Base-by-base conservation (phyloP, 2,113 vertebrate genomes). In the Danionella cerebrum region DNA sequence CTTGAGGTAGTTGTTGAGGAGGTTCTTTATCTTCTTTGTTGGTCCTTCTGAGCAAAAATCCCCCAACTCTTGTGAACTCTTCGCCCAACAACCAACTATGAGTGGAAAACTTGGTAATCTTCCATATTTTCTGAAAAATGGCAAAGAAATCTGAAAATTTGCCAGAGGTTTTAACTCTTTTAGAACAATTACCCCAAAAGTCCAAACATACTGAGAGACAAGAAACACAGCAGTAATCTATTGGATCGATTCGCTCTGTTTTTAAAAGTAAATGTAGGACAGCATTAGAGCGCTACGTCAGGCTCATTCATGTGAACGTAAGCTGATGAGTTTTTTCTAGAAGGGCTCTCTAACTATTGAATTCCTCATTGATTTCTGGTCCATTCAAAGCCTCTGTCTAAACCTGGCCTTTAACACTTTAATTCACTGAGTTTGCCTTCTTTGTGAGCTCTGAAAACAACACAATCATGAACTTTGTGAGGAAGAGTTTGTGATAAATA, bases 261-360 rank as follows among this genome's bases (percentile, higher is more conserved):
- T 18, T 48, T 48, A 18, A 63, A 21, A 48, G 42, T 48, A 47
- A 64, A 48, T 50, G 27, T 63, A 24, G 59, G 59, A 47, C 29
- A 63, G 41, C 3, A 9, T 29, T 29, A 10, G n/a, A 21, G 58
- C 45, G 38, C n/a, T 35, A 35, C 47, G 48, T 24, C 19, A 48
- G 29, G 48, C 18, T 48, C 58, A 35, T 25, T 47, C 42, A 63
- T 35, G 59, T 63, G 59, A 48, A 35, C 29, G 48, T 48, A 19
- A 64, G 44, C 29, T 64, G 39, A 31, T 21, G 59, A 64, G 18
- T 48, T 47, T 63, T 47, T 48, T 42, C 29, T 48, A 33, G 29
- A 57, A 36, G 59, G 29, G 6, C 42, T 42, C 22, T 48, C 47
- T 63, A 42, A 29, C 41, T 41, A 16, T 63, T 33, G 44, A 47